phyloP scores from a whole-genome alignment of 1,140 invertebrate genomes.

The Acyrthosiphon pisum region DNA sequence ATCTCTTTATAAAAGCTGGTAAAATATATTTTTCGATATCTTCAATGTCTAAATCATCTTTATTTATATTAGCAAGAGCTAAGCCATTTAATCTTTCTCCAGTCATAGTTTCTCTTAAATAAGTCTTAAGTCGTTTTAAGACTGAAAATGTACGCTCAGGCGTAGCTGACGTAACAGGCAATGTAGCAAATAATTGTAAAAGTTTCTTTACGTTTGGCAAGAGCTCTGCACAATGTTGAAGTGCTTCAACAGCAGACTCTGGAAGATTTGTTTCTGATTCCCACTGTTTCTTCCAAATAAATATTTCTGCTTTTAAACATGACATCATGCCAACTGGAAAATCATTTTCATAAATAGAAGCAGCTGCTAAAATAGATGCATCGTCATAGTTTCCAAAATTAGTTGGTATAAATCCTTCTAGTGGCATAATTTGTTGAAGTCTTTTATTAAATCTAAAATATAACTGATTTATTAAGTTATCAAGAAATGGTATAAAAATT shows the following conservation, averaged over 20 bases:
- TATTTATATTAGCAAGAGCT: too few relatives aligned
- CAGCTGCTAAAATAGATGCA: not conserved
- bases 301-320: constrained; percentile 7
- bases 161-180: too few relatives aligned
- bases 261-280: not conserved
- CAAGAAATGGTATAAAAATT: constrained; percentile 17
- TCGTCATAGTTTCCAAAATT: not conserved
- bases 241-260: not conserved
- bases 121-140: too few relatives aligned
- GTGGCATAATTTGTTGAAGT: not conserved
- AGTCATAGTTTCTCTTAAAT: too few relatives aligned
- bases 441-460: not conserved
- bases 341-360: constrained; percentile 6
- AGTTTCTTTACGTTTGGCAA: too few relatives aligned
- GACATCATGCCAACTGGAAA: constrained; percentile 1
- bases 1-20: too few relatives aligned
- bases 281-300: not conserved
- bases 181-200: too few relatives aligned
- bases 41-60: too few relatives aligned
- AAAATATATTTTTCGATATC: too few relatives aligned
- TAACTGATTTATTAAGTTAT: constrained; percentile 3
- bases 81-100: too few relatives aligned
- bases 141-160: too few relatives aligned
- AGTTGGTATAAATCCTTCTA: not conserved
- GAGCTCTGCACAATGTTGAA: too few relatives aligned